Conservation (phyloP, 1,140 invertebrate species). For the Drosophila dunni region DNA sequence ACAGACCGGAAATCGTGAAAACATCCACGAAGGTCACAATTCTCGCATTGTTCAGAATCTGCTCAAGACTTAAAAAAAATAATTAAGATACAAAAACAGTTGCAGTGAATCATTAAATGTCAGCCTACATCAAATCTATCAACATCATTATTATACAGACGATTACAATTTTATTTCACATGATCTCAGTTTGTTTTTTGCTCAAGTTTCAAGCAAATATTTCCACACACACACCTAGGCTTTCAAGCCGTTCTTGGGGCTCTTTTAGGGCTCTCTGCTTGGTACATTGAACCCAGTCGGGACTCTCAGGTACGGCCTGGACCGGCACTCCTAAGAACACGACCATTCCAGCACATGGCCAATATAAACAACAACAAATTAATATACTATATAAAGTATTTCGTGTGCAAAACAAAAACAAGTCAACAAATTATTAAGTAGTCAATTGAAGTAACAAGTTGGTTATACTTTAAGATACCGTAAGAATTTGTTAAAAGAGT, state of each 20-base stretch:
- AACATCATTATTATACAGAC: conserved; percentile 33
- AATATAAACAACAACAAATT: conserved; percentile 26
- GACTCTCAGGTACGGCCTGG: neutral
- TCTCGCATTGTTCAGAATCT: conserved; percentile 31
- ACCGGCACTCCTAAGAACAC: conserved; percentile 55
- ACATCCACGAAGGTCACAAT: conserved; percentile 40
- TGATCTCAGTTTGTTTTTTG: neutral
- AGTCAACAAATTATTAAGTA: conserved; percentile 29
- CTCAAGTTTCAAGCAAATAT: neutral
- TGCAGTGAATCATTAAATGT: conserved; percentile 72
- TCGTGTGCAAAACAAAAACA: conserved; percentile 21
- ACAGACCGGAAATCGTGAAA: conserved; percentile 49
- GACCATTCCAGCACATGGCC: conserved; percentile 16
- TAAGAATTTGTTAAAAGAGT: too few relatives aligned
- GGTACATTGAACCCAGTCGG: conserved; percentile 35
- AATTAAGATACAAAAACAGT: neutral
- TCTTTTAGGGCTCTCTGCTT: conserved; percentile 8
- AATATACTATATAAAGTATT: conserved; percentile 8
- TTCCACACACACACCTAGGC: neutral
- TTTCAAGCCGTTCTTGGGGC: conserved; percentile 40
- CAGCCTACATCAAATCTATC: conserved; percentile 64
- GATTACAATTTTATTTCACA: neutral
- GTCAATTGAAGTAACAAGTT: neutral
- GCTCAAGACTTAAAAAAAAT: conserved; percentile 18
- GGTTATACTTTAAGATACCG: conserved; percentile 7